Evolutionary conservation across 2,888 invertebrate species (phyloP).

Genomic region (Germaria angustata): DNA sequence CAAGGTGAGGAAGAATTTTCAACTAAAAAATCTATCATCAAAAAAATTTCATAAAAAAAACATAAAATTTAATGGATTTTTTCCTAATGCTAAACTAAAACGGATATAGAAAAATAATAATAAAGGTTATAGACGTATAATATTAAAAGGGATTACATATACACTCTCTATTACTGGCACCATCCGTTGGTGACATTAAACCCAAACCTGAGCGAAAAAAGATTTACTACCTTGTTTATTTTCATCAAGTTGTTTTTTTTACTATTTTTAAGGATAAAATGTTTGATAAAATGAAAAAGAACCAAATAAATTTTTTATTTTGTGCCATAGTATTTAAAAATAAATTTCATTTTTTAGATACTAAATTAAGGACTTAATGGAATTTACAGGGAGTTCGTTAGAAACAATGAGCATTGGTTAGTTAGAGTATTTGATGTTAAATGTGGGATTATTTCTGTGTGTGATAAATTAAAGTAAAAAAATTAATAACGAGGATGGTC

Average conservation of each 20-base stretch:
- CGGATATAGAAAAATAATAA: constrained; percentile 9
- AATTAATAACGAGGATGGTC: too few species aligned
- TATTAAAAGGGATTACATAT: constrained; percentile 55
- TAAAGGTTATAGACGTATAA: neutral
- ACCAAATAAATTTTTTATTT: neutral
- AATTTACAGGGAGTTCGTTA: neutral
- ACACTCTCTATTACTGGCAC: neutral
- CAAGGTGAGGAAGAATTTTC: too few species aligned
- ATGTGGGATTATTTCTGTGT: too few species aligned
- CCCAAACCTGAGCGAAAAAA: constrained; percentile 1
- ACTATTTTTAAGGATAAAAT: constrained; percentile 13
- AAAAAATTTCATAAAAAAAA: too few species aligned
- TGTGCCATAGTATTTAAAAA: neutral
- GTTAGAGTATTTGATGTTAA: too few species aligned
- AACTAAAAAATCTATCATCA: too few species aligned
- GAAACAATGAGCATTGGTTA: neutral
- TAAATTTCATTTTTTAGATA: constrained; percentile 8
- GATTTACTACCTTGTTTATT: constrained; percentile 29
- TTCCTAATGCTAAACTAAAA: neutral
- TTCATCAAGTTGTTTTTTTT: constrained; percentile 30
- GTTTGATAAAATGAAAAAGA: neutral
- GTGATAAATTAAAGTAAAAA: too few species aligned
- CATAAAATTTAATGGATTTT: constrained; percentile 65
- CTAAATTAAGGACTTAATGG: constrained; percentile 6
- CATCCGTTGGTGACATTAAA: constrained; percentile 29